These are phyloP conservation scores for Gymnocephalus cernua DNA, from an alignment of 2,113 vertebrate species.

Conservation along the genomic window DNA sequence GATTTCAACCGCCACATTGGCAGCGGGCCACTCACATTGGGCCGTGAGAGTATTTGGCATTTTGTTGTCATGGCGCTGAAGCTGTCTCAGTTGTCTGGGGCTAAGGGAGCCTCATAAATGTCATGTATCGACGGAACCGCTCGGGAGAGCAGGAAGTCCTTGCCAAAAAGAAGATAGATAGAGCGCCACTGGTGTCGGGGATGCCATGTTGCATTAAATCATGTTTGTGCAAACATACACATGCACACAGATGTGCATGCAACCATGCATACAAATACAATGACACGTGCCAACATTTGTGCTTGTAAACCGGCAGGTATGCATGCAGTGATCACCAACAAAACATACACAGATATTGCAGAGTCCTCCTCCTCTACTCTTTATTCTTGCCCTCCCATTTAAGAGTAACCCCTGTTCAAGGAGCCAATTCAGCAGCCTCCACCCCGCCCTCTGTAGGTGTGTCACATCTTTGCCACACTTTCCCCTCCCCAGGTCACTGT, in stretches of 20 bases:
- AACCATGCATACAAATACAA: constrained; percentile 29
- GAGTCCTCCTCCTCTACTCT: constrained; percentile 19
- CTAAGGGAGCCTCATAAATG: constrained; percentile 78
- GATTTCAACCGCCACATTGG: constrained; percentile 41
- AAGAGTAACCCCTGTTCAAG: constrained; percentile 5
- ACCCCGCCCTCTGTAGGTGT: constrained; percentile 66
- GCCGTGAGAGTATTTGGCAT: constrained; percentile 64
- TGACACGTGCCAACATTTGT: constrained; percentile 7
- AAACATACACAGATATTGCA: constrained; percentile 19
- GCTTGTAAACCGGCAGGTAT: constrained; percentile 39
- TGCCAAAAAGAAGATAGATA: constrained; percentile 72
- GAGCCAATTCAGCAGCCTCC: constrained; percentile 31
- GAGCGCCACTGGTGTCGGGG: constrained; percentile 74
- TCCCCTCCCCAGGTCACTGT: constrained; percentile 68
- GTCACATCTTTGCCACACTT: constrained; percentile 55
- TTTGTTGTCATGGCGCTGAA: constrained; percentile 79
- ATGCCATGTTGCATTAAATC: constrained; percentile 79
- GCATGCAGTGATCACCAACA: constrained; percentile 30
- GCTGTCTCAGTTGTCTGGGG: constrained; percentile 76
- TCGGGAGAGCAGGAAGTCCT: constrained; percentile 73
- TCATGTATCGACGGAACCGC: constrained; percentile 71
- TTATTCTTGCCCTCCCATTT: constrained; percentile 27
- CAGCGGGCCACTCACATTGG: constrained; percentile 57
- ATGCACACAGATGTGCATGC: constrained; percentile 43
- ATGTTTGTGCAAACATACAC: constrained; percentile 42